These are phyloP conservation scores for Chaenogobius annularis DNA, from an alignment of 2,113 vertebrate genomes.

Conservation along the genomic window DNA sequence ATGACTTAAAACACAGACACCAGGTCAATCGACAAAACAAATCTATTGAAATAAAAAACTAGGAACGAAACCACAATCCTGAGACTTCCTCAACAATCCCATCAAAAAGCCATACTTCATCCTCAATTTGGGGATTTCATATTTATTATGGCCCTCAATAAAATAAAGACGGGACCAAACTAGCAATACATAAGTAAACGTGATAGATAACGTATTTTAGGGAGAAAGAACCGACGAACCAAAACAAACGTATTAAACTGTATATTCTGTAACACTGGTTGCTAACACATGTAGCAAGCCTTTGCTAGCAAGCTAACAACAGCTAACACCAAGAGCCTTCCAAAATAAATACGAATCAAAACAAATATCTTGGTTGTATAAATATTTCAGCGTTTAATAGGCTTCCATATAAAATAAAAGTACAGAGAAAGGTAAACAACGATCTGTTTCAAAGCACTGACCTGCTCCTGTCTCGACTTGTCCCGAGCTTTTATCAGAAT, in stretches of 20 bases:
- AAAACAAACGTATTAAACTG: neutral
- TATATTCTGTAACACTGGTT: neutral
- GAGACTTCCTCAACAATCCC: neutral
- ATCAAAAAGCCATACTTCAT: neutral
- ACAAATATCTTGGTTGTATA: constrained; percentile 1
- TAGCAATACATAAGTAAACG: no score
- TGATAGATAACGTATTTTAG: neutral
- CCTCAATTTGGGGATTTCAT: neutral
- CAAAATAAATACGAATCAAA: constrained; percentile 13
- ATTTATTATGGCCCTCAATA: neutral
- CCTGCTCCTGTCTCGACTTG: constrained; percentile 83
- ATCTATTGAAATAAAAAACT: neutral
- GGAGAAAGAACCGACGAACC: neutral
- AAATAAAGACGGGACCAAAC: neutral
- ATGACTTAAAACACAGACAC: neutral
- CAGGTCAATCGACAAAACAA: neutral
- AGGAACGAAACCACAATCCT: neutral
- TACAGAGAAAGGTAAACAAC: neutral
- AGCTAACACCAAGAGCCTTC: constrained; percentile 21
- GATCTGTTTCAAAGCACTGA: constrained; percentile 62
- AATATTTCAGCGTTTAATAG: neutral
- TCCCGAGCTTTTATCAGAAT: constrained; percentile 80
- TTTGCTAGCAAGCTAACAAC: constrained; percentile 50
- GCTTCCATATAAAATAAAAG: no score
- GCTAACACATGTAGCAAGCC: constrained; percentile 13